Percentiles rank a stretch among this genome's conserved stretches.
Evolutionary conservation across 1,140 invertebrate species (phyloP).

Genomic region (Piezodorus guildinii): DNA sequence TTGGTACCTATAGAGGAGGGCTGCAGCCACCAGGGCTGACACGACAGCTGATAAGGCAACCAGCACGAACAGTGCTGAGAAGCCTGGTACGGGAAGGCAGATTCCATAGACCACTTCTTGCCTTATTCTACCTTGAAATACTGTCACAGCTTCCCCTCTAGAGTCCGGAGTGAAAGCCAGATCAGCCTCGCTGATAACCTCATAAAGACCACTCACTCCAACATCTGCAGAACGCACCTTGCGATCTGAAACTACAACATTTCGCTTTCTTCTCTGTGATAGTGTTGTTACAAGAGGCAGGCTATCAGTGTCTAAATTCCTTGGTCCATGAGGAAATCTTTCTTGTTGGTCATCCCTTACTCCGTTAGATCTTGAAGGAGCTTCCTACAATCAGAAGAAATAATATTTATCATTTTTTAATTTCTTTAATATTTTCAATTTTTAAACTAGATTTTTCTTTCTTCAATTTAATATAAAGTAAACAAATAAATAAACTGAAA

Average conservation of each 20-base stretch:
- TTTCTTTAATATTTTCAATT: background rate
- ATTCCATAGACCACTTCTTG: constrained; percentile 85
- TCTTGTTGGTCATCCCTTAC: constrained; percentile 45
- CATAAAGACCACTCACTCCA: constrained; percentile 73
- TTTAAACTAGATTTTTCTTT: no score
- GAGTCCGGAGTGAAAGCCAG: constrained; percentile 77
- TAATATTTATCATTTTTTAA: background rate
- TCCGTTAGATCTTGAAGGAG: constrained; percentile 23
- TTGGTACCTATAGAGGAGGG: constrained; percentile 60
- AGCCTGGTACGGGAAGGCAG: constrained; percentile 76
- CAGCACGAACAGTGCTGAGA: constrained; percentile 75
- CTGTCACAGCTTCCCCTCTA: constrained; percentile 65
- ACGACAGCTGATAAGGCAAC: constrained; percentile 73
- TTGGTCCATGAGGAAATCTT: constrained; percentile 69
- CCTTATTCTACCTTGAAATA: constrained; percentile 52
- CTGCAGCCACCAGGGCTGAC: constrained; percentile 63
- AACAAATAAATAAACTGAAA: background rate
- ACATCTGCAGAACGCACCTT: constrained; percentile 69
- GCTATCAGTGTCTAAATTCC: constrained; percentile 48
- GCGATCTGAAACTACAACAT: constrained; percentile 54
- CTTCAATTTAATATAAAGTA: no score
- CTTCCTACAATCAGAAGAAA: constrained; percentile 16
- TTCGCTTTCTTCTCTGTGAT: constrained; percentile 42
- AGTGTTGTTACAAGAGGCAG: constrained; percentile 27
- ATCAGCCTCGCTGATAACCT: constrained; percentile 82